A percentile compares a stretch with the other conserved stretches of the same genome.
Conservation (phyloP, 2,888 invertebrate genomes). For the Embidobia sp. region DNA sequence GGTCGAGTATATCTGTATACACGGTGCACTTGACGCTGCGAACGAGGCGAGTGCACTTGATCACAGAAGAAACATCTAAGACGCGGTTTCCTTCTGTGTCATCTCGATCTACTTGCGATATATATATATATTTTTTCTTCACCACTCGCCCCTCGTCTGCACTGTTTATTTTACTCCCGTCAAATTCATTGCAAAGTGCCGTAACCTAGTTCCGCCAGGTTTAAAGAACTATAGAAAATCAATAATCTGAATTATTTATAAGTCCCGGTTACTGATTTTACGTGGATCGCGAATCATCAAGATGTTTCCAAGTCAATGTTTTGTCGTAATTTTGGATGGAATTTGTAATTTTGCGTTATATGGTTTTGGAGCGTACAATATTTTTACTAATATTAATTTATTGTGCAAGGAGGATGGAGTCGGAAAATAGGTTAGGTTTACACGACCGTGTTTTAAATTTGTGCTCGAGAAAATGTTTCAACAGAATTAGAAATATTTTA, state of each 20-base stretch:
- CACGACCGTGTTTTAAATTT: too few species aligned
- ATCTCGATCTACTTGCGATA: background rate
- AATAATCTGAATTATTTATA: conserved; percentile 61
- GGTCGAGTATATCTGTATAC: too few species aligned
- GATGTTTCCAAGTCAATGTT: conserved; percentile 24
- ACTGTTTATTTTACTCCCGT: conserved; percentile 21
- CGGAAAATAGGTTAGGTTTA: too few species aligned
- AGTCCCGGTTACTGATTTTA: conserved; percentile 48
- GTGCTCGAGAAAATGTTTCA: too few species aligned
- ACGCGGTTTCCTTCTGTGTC: conserved; percentile 26
- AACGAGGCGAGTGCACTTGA: conserved; percentile 20
- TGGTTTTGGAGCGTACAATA: too few species aligned
- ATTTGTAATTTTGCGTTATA: too few species aligned
- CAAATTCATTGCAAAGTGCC: conserved; percentile 48
- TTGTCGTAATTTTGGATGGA: too few species aligned
- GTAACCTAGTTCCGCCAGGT: conserved; percentile 50
- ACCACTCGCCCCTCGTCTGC: too few species aligned
- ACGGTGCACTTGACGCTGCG: background rate
- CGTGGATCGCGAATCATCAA: conserved; percentile 29
- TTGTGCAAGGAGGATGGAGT: too few species aligned
- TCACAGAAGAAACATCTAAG: conserved; percentile 3
- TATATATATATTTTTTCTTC: too few species aligned
- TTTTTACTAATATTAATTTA: too few species aligned
- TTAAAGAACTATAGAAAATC: conserved; percentile 61
- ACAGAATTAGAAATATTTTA: too few species aligned